Evolutionary conservation across 2,113 vertebrate genomes (phyloP).

Genomic region (Brachirus orientalis): DNA sequence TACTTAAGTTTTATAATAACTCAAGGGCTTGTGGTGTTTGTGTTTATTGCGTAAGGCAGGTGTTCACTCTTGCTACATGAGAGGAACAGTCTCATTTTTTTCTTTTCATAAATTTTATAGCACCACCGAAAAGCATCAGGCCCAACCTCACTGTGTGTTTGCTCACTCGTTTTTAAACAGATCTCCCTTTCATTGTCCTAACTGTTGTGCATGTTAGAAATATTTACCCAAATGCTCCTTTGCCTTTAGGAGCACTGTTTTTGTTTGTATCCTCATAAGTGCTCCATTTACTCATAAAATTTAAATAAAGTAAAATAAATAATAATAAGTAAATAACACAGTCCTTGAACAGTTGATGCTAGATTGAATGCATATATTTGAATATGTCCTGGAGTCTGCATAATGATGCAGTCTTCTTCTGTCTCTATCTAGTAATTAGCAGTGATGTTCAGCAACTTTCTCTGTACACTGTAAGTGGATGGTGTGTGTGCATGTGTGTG

Average conservation of each 20-base stretch:
- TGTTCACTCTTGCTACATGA: constrained; percentile 55
- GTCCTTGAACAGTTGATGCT: constrained; percentile 62
- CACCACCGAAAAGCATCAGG: constrained; percentile 34
- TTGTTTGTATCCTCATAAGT: constrained; percentile 32
- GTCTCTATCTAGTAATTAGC: constrained; percentile 82
- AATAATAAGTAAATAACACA: constrained; percentile 60
- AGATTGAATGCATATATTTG: constrained; percentile 70
- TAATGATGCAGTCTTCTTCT: constrained; percentile 76
- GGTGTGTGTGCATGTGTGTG: constrained; percentile 54
- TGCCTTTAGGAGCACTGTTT: constrained; percentile 34
- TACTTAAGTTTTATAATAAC: constrained; percentile 72
- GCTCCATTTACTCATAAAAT: constrained; percentile 56
- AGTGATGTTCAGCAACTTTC: constrained; percentile 77
- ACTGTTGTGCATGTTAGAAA: constrained; percentile 45
- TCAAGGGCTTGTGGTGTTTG: constrained; percentile 65
- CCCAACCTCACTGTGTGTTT: constrained; percentile 51
- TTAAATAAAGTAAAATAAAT: constrained; percentile 17
- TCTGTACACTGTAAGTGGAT: constrained; percentile 73
- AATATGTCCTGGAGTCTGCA: constrained; percentile 78
- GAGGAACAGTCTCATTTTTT: constrained; percentile 28
- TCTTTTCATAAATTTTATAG: constrained; percentile 36
- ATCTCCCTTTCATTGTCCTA: constrained; percentile 57
- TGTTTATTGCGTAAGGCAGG: constrained; percentile 77
- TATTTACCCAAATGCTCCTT: constrained; percentile 43
- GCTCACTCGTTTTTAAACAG: constrained; percentile 45